A percentile compares a stretch with the other conserved stretches of the same genome.
These are phyloP conservation scores for Grammomys dolichurus DNA, from an alignment of 2,113 vertebrate genomes.

Conservation along the genomic window DNA sequence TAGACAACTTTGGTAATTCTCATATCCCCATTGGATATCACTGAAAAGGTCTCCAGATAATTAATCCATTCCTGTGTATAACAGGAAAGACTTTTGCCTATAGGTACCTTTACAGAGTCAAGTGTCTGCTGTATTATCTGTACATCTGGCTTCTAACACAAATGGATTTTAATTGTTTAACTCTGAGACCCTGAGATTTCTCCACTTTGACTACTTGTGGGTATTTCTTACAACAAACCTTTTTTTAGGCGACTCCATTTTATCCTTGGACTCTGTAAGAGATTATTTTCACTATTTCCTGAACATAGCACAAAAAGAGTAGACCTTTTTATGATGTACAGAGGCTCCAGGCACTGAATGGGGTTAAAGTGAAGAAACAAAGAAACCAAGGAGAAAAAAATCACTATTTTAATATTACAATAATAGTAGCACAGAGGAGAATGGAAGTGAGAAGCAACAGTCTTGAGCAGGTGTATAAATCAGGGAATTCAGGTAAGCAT, in stretches of 20 bases:
- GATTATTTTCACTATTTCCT: neutral
- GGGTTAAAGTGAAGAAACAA: neutral
- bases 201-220: neutral
- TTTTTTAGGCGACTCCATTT: neutral
- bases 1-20: neutral
- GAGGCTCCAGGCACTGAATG: neutral
- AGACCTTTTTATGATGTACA: neutral
- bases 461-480: no score
- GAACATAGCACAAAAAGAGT: neutral
- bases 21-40: neutral
- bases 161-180: neutral
- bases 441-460: neutral
- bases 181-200: neutral
- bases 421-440: neutral
- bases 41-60: neutral
- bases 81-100: neutral
- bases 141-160: neutral
- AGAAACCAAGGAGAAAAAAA: neutral
- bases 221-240: neutral
- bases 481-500: neutral
- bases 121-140: neutral
- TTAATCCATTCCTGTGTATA: neutral
- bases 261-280: neutral
- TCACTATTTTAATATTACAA: neutral
- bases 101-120: accelerated